Conservation (phyloP, 2,113 vertebrate species). For the Grantiella picta region DNA sequence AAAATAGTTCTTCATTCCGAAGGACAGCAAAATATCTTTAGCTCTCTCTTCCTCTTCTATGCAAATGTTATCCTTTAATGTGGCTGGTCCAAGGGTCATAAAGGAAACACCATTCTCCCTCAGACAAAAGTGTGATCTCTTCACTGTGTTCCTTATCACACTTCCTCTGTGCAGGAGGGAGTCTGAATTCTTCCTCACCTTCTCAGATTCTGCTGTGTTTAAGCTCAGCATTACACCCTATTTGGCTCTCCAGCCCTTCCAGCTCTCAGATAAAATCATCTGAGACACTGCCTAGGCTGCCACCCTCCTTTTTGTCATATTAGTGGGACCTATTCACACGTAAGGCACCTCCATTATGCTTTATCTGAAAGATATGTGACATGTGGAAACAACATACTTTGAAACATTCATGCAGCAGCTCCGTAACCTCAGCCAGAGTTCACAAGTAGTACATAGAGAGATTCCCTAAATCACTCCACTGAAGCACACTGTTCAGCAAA, state of each 20-base stretch:
- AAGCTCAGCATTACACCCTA: not conserved
- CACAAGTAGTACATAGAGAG: not conserved
- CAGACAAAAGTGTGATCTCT: not conserved
- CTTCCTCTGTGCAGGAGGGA: not conserved
- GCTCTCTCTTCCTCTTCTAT: not conserved
- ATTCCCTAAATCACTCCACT: not conserved
- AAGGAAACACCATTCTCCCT: not conserved
- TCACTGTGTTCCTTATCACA: not conserved
- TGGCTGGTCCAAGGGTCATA: not conserved
- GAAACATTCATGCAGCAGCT: constrained; percentile 15
- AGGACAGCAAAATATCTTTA: not conserved
- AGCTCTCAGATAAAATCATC: constrained; percentile 12
- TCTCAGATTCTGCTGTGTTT: not conserved
- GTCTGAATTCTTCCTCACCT: not conserved
- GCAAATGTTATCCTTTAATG: constrained; percentile 7
- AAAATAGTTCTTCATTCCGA: constrained; percentile 20
- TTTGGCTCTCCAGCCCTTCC: not conserved
- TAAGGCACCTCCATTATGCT: not conserved
- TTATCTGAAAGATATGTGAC: not conserved
- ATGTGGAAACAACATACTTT: constrained; percentile 10
- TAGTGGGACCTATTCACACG: not conserved
- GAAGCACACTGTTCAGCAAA: not conserved
- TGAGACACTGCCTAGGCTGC: not conserved
- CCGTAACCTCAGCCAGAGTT: constrained; percentile 10
- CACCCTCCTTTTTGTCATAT: not conserved